Evolutionary conservation across 1,140 invertebrate genomes (phyloP).

Genomic region (Hyposmocoma kahamanoa): DNA sequence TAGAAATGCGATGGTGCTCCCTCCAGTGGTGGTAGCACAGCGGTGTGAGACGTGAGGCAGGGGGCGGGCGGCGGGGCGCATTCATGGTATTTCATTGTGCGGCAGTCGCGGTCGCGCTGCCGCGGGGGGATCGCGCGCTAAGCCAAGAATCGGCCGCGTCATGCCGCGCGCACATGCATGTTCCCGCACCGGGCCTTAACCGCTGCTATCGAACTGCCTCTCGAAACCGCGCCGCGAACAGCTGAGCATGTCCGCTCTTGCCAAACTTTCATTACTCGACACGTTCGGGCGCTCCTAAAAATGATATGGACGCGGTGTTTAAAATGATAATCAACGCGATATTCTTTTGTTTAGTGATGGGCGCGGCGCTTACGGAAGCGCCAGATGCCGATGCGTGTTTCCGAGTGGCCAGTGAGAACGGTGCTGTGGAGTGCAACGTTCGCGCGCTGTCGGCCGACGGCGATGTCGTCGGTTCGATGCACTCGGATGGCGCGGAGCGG

Average conservation of each 20-base stretch:
- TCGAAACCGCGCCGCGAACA: slow-evolving; percentile 22
- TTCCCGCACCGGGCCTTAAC: slow-evolving; percentile 9
- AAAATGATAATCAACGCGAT: slow-evolving; percentile 68
- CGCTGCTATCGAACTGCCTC: neutral
- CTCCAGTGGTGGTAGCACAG: too few species aligned
- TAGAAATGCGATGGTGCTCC: slow-evolving; percentile 56
- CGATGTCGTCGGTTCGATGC: slow-evolving; percentile 72
- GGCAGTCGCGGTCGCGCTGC: slow-evolving; percentile 56
- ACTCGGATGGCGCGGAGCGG: slow-evolving; percentile 76
- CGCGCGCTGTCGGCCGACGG: slow-evolving; percentile 67
- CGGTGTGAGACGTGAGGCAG: slow-evolving; percentile 21
- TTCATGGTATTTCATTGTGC: slow-evolving; percentile 59
- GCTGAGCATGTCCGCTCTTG: slow-evolving; percentile 49
- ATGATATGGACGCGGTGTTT: slow-evolving; percentile 66
- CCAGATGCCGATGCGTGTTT: slow-evolving; percentile 66
- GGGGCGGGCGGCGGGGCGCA: slow-evolving; percentile 20
- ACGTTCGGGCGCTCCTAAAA: slow-evolving; percentile 58
- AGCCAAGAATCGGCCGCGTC: slow-evolving; percentile 8
- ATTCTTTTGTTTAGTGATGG: slow-evolving; percentile 69
- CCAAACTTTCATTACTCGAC: slow-evolving; percentile 46
- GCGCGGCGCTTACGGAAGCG: slow-evolving; percentile 65
- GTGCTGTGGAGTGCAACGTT: slow-evolving; percentile 72
- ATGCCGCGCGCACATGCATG: slow-evolving; percentile 18
- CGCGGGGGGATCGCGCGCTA: slow-evolving; percentile 50
- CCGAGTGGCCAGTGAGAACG: slow-evolving; percentile 76